These are phyloP conservation scores for Acyrthosiphon pisum DNA, from an alignment of 1,140 invertebrate genomes.

Conservation along the genomic window DNA sequence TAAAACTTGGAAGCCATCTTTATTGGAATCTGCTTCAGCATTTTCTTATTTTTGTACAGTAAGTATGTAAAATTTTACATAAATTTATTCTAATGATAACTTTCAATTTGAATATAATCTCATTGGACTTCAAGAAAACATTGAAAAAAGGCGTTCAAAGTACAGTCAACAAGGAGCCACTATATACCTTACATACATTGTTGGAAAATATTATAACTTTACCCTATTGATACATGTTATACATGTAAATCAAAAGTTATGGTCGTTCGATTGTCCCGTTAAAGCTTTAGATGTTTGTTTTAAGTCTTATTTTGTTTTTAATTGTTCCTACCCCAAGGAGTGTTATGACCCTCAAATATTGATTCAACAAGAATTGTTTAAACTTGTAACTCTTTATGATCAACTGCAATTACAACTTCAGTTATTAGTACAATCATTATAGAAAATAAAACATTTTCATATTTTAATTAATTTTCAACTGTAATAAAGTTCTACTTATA, in stretches of 20 bases:
- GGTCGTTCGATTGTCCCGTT: background rate
- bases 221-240: background rate
- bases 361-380: background rate
- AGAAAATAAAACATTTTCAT: too few relatives aligned
- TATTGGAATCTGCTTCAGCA: background rate
- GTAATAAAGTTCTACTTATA: too few relatives aligned
- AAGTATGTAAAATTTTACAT: background rate
- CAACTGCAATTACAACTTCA: background rate
- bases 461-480: too few relatives aligned
- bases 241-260: background rate
- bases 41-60: background rate
- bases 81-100: background rate
- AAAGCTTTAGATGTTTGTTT: background rate
- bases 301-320: background rate
- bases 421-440: background rate
- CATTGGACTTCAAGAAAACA: background rate
- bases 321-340: background rate
- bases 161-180: background rate
- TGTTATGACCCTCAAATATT: background rate
- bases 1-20: background rate
- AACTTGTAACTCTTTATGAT: background rate
- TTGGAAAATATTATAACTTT: background rate
- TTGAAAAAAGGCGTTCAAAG: background rate
- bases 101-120: slow-evolving; percentile 9
- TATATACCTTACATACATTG: background rate